Evolutionary conservation across 1,140 invertebrate genomes (phyloP).

Genomic region (Drosophila kepulauana): DNA sequence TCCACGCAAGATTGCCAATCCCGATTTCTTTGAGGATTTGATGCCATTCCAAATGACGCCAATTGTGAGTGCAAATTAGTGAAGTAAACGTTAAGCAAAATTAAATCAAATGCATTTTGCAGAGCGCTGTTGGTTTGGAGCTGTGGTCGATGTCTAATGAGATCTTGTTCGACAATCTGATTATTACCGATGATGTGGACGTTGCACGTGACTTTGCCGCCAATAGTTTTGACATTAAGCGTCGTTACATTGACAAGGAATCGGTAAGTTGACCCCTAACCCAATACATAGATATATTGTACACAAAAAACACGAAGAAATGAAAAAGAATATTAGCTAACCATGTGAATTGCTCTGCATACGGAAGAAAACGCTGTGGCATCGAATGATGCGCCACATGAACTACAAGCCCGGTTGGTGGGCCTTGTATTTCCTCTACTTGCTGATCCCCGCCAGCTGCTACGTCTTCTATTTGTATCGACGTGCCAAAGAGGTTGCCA

Average conservation of each 20-base stretch:
- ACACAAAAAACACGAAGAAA: constrained; percentile 5
- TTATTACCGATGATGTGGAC: constrained; percentile 94
- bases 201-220: constrained; percentile 93
- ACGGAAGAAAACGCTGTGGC: constrained; percentile 89
- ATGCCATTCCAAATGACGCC: constrained; percentile 95
- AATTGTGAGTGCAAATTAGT: constrained; percentile 92
- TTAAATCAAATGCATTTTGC: constrained; percentile 7
- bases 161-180: constrained; percentile 97
- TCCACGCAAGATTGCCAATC: constrained; percentile 94
- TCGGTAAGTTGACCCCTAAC: constrained; percentile 87
- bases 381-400: constrained; percentile 89
- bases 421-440: constrained; percentile 91
- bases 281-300: neutral
- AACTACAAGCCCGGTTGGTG: constrained; percentile 92
- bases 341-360: constrained; percentile 28
- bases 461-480: constrained; percentile 90
- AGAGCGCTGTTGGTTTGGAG: constrained; percentile 97
- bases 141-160: constrained; percentile 99
- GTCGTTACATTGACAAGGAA: constrained; percentile 91
- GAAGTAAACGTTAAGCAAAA: neutral
- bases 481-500: constrained; percentile 88
- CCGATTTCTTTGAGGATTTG: constrained; percentile 96
- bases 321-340: constrained; percentile 31
- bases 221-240: constrained; percentile 94
- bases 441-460: constrained; percentile 89